A percentile compares a stretch with the other conserved stretches of the same genome.
These are phyloP conservation scores for Ophiodon elongatus DNA, from an alignment of 2,113 vertebrate species.

Conservation along the genomic window DNA sequence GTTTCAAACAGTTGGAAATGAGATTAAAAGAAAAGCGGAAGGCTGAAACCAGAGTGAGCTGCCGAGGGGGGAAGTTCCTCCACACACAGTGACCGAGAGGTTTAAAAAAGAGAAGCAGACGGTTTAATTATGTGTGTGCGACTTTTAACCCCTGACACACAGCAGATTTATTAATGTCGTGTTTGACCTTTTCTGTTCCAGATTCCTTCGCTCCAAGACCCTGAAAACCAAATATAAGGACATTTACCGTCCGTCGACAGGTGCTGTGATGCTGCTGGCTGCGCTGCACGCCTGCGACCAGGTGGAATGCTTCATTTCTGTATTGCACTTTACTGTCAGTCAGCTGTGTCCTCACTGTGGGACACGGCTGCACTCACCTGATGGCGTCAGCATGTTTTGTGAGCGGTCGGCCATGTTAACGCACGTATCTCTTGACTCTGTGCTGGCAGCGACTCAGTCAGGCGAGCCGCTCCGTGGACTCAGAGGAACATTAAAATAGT, in stretches of 20 bases:
- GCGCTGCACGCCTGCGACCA: slow-evolving; percentile 87
- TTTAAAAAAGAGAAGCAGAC: no score
- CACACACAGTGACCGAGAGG: not conserved
- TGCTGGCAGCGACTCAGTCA: not conserved
- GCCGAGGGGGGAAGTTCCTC: not conserved
- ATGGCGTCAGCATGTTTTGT: slow-evolving; percentile 12
- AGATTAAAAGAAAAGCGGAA: not conserved
- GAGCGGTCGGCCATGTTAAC: not conserved
- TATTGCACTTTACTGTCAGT: accelerated
- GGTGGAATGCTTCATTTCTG: slow-evolving; percentile 54
- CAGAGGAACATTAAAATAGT: not conserved
- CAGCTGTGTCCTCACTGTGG: not conserved
- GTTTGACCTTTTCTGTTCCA: slow-evolving; percentile 32
- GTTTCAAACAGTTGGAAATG: not conserved
- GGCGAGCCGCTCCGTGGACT: no score
- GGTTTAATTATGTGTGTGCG: no score
- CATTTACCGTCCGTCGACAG: slow-evolving; percentile 86
- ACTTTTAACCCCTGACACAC: not conserved
- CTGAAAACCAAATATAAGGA: slow-evolving; percentile 60
- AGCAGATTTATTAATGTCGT: not conserved
- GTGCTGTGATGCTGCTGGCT: slow-evolving; percentile 86
- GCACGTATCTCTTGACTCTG: not conserved
- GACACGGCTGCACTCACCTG: slow-evolving; percentile 17
- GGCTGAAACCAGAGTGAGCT: not conserved
- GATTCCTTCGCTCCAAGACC: slow-evolving; percentile 78